Conservation (phyloP, 1,140 invertebrate species). For the Gryllus bimaculatus region DNA sequence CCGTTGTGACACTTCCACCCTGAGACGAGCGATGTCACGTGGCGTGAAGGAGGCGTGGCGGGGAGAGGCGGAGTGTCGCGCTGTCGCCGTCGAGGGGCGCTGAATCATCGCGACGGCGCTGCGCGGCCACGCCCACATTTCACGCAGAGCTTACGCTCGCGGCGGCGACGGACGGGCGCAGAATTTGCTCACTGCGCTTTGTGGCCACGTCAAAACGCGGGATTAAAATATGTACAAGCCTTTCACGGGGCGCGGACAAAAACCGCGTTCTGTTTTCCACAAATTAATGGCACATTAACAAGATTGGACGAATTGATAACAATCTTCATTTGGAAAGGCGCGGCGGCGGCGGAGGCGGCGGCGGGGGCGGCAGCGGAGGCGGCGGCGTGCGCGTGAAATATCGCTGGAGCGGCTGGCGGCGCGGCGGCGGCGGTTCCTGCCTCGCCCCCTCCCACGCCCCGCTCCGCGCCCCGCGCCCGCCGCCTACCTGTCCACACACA, state of each 20-base stretch:
- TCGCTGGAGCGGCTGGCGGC: neutral
- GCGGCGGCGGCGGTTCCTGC: neutral
- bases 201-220: neutral
- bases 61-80: no score
- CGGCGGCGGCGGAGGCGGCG: no score
- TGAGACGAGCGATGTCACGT: no score
- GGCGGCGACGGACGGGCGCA: neutral
- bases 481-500: no score
- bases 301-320: neutral
- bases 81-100: no score
- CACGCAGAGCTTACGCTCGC: neutral
- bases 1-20: no score
- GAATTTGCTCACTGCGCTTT: neutral
- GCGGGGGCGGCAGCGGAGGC: no score
- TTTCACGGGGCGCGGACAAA: neutral
- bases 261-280: neutral
- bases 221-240: neutral
- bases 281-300: slow-evolving; percentile 5
- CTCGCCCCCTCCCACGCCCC: neutral
- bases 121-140: neutral
- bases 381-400: neutral
- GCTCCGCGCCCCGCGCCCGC: no score
- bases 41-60: no score
- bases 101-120: neutral
- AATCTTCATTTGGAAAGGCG: neutral